Percentiles rank a stretch among this genome's conserved stretches.
These are phyloP conservation scores for Macrobrachium nipponense DNA, from an alignment of 1,140 invertebrate species.

Conservation along the genomic window DNA sequence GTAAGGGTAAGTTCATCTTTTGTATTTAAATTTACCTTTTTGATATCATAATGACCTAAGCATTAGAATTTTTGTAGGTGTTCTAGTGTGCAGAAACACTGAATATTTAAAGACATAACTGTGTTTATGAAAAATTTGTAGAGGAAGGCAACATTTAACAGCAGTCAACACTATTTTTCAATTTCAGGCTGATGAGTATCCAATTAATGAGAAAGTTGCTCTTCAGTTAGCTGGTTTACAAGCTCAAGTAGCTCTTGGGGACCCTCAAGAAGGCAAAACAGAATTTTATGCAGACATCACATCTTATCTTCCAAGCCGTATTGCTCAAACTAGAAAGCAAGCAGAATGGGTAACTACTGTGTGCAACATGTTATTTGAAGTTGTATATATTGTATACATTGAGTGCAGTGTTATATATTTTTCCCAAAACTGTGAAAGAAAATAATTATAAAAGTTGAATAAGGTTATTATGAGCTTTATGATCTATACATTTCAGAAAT, in stretches of 20 bases:
- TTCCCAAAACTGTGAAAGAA: too few species aligned
- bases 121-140: too few species aligned
- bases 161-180: slow-evolving; percentile 46
- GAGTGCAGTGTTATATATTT: too few species aligned
- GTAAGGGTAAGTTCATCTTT: slow-evolving; percentile 80
- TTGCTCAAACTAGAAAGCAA: slow-evolving; percentile 76
- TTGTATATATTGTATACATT: too few species aligned
- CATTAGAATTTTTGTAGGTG: neutral
- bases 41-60: neutral
- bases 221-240: slow-evolving; percentile 93
- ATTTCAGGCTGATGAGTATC: slow-evolving; percentile 89
- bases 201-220: slow-evolving; percentile 93
- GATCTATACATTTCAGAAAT: too few species aligned
- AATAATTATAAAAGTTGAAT: too few species aligned
- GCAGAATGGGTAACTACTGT: slow-evolving; percentile 80
- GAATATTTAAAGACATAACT: neutral
- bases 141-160: too few species aligned
- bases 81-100: too few species aligned
- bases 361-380: too few species aligned
- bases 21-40: neutral
- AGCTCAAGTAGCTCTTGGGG: slow-evolving; percentile 91
- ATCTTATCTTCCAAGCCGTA: slow-evolving; percentile 82
- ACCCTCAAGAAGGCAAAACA: slow-evolving; percentile 78
- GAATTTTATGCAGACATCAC: slow-evolving; percentile 86
- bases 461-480: too few species aligned